phyloP scores from a whole-genome alignment of 2,797 vertebrate species.

The Epinephelus malabaricus region DNA sequence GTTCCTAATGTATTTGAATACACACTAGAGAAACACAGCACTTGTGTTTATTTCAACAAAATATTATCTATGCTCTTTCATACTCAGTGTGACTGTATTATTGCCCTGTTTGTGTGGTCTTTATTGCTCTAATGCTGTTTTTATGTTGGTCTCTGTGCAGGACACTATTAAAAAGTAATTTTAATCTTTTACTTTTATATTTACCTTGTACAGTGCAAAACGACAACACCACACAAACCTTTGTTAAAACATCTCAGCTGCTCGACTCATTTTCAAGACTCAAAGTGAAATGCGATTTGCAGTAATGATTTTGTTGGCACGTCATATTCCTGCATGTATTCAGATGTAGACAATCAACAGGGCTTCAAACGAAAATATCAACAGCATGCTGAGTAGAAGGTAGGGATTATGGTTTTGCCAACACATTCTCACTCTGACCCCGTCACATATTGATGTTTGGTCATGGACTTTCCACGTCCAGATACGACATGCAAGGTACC shows the following conservation, averaged over 20 bases:
- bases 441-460: no score
- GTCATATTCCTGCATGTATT: neutral
- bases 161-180: neutral
- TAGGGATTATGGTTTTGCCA: neutral
- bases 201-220: neutral
- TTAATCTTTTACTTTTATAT: neutral
- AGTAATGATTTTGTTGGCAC: neutral
- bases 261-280: neutral
- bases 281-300: neutral
- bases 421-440: no score
- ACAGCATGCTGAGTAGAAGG: neutral
- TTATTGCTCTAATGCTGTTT: constrained; percentile 11
- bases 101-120: constrained; percentile 4
- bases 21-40: constrained; percentile 18
- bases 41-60: constrained; percentile 15
- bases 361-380: neutral
- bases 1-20: neutral
- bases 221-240: neutral
- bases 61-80: neutral
- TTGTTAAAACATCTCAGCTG: neutral
- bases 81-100: neutral
- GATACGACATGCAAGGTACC: no score
- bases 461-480: no score
- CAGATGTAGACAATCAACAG: neutral
- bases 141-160: neutral